These are phyloP conservation scores for Rhinichthys klamathensis DNA, from an alignment of 2,113 vertebrate genomes.

Conservation along the genomic window DNA sequence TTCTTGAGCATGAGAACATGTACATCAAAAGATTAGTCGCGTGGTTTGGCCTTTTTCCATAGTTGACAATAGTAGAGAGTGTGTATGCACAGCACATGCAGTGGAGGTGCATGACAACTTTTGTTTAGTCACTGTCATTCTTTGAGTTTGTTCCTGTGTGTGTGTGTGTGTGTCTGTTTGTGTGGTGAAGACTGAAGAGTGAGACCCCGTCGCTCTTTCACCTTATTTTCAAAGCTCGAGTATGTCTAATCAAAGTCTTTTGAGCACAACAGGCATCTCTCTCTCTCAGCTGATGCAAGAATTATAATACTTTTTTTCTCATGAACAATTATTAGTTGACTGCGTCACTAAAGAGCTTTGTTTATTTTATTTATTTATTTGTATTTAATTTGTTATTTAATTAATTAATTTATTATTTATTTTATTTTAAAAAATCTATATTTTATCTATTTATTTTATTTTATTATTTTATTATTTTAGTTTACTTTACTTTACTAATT, in stretches of 20 bases:
- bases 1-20: neutral
- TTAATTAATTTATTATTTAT: too few species aligned
- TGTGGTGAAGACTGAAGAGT: neutral
- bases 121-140: conserved; percentile 64
- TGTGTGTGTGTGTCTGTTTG: neutral
- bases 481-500: too few species aligned
- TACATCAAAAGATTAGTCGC: neutral
- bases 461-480: too few species aligned
- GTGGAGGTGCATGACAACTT: neutral
- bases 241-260: neutral
- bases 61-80: too few species aligned
- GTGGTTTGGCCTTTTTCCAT: neutral
- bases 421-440: too few species aligned
- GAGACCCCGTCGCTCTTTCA: neutral
- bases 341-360: neutral
- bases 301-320: too few species aligned
- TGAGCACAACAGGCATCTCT: neutral
- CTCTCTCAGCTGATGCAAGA: neutral
- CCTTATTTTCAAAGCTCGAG: neutral
- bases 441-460: too few species aligned
- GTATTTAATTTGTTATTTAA: too few species aligned
- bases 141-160: neutral
- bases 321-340: too few species aligned
- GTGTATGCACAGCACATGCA: neutral
- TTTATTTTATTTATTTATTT: too few species aligned